Base-by-base conservation (phyloP, 2,888 invertebrate species). In the Hirtodrosophila duncani region DNA sequence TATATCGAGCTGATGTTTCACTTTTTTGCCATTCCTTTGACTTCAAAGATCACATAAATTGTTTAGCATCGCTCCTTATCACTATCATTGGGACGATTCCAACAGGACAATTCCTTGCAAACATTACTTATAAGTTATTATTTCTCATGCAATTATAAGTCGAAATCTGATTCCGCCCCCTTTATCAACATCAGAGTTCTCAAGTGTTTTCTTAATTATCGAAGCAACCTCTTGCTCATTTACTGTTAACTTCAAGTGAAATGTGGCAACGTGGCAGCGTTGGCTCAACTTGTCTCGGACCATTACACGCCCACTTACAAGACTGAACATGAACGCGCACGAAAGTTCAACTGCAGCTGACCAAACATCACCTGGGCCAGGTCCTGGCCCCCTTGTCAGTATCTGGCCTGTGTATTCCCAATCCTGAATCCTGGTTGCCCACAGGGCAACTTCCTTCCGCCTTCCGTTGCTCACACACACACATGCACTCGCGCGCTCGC, bases 391-490 rank as follows among this genome's bases (percentile, higher is more conserved):
- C 26, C 52, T 9, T 33, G 34, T 63, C 50, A 37, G n/a, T 68
- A 55, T 3, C 3, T 16, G 6, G 9, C 11, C 7, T 20, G 7
- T 5, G 24, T 17, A n/a, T 8, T 10, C 14, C 9, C 10, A 37
- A n/a, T 21, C 26, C 13, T 9, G 56, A 21, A 45, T 45, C 33
- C 38, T 37, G n/a, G n/a, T 60, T 77, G 79, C 79, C 71, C 71
- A 75, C 79, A 70, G 57, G 71, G 67, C 57, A 61, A 71, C 71
- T 75, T 79, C 75, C 71, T 48, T 31, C 68, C 44, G 79, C 71
- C 71, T 71, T 71, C 75, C 56, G 75, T 44, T 63, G 56, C 36
- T 67, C 50, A 50, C 39, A 50, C 38, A 42, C 18, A 51, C 53
- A 27, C 21, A 23, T 27, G 51, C 39, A 31, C 18, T 52, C 46